Evolutionary conservation across 2,888 invertebrate species (phyloP).

Genomic region (Chymomyza procnemis): DNA sequence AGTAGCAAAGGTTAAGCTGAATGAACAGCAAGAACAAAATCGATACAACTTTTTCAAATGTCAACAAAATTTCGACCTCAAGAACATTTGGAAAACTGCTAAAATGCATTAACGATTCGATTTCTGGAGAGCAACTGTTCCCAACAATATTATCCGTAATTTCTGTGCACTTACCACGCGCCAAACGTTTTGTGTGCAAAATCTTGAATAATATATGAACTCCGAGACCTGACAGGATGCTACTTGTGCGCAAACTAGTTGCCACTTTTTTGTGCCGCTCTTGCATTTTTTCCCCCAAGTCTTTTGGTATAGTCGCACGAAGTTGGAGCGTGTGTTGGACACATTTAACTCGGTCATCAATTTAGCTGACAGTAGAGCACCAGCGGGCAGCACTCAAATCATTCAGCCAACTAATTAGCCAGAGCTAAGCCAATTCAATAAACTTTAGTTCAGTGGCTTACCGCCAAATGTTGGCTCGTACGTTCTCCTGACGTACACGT

Average conservation of each 20-base stretch:
- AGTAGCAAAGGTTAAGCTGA: too few relatives aligned
- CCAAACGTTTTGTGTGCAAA: background rate
- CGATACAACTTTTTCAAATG: too few relatives aligned
- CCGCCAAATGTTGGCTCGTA: background rate
- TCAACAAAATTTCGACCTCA: too few relatives aligned
- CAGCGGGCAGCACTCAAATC: background rate
- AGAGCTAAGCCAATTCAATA: background rate
- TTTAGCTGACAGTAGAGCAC: background rate
- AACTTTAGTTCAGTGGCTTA: background rate
- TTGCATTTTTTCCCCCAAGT: background rate
- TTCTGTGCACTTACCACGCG: background rate
- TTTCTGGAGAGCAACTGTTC: too few relatives aligned
- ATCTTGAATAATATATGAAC: background rate
- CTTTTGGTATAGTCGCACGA: too few relatives aligned
- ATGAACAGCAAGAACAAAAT: too few relatives aligned
- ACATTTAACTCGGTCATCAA: background rate
- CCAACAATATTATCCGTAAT: background rate
- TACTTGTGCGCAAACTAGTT: background rate
- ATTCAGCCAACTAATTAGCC: slow-evolving; percentile 1
- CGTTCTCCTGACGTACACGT: background rate
- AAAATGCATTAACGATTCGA: too few relatives aligned
- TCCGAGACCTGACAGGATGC: background rate
- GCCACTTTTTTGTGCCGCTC: background rate
- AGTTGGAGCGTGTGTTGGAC: background rate
- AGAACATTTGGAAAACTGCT: too few relatives aligned